phyloP scores from a whole-genome alignment of 2,797 vertebrate genomes.

The Gobionotothen gibberifrons region DNA sequence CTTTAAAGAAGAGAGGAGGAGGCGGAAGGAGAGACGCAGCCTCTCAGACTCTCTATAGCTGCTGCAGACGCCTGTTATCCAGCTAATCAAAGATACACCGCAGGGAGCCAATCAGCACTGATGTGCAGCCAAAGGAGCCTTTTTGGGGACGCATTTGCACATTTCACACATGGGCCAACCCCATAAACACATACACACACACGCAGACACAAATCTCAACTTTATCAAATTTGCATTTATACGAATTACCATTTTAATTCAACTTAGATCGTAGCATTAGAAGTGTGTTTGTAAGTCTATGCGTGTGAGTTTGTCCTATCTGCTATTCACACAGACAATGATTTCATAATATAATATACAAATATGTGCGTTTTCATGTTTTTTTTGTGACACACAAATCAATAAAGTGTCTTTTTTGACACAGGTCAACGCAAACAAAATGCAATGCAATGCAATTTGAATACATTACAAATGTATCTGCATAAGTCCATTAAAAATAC shows the following conservation, averaged over 20 bases:
- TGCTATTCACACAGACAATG: slow-evolving; percentile 6
- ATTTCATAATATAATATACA: not conserved
- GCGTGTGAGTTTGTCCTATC: not conserved
- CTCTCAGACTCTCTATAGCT: slow-evolving; percentile 53
- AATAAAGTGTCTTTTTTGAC: not conserved
- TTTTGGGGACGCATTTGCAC: slow-evolving; percentile 38
- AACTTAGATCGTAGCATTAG: not conserved
- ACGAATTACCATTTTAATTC: slow-evolving; percentile 9
- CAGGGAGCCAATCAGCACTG: slow-evolving; percentile 77
- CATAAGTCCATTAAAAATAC: not conserved
- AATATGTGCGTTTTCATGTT: not conserved
- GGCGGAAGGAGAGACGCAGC: slow-evolving; percentile 39
- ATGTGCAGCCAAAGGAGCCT: slow-evolving; percentile 56
- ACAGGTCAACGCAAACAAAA: not conserved
- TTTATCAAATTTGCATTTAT: not conserved
- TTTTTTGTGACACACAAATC: not conserved
- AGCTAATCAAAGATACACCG: slow-evolving; percentile 75
- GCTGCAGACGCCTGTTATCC: slow-evolving; percentile 63
- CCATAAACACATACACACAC: not conserved
- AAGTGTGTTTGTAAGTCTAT: not conserved
- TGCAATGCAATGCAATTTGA: not conserved
- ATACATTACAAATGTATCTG: not conserved
- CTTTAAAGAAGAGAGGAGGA: slow-evolving; percentile 64
- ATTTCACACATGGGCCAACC: slow-evolving; percentile 12
- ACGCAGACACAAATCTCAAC: slow-evolving; percentile 5